Evolutionary conservation across 64 coral and sea anemone genomes (phyloP).

Genomic region (Actinia tenebrosa): DNA sequence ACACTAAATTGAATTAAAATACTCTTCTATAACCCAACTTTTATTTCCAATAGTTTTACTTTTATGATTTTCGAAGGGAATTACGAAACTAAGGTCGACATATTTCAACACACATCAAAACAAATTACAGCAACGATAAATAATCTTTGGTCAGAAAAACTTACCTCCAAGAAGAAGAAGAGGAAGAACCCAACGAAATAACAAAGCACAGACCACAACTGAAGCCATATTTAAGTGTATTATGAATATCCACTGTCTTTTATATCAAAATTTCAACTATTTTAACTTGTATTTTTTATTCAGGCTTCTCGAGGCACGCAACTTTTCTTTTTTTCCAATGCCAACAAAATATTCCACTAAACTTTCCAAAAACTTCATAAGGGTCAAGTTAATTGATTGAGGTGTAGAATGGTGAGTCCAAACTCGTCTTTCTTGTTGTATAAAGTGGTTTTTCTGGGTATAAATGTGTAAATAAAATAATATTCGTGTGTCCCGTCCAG

Average conservation of each 20-base stretch:
- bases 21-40: neutral
- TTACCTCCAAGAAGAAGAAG: conserved; percentile 41
- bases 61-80: neutral
- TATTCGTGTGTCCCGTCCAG: neutral
- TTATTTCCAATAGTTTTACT: neutral
- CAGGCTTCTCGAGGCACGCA: neutral
- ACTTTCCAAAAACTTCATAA: neutral
- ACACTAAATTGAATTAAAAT: neutral
- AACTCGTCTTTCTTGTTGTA: neutral
- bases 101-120: neutral
- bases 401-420: neutral
- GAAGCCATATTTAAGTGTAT: conserved; percentile 17
- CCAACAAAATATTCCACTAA: neutral
- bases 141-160: neutral
- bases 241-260: neutral
- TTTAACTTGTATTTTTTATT: neutral
- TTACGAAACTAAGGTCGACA: neutral
- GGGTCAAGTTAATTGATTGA: neutral
- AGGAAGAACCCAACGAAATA: conserved; percentile 56
- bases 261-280: neutral
- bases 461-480: neutral
- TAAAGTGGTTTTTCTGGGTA: neutral
- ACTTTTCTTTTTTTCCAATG: neutral
- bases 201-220: conserved; percentile 34
- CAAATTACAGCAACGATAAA: neutral